Base-by-base conservation (phyloP, 1,140 invertebrate genomes). In the Lutraria rhynchaena region DNA sequence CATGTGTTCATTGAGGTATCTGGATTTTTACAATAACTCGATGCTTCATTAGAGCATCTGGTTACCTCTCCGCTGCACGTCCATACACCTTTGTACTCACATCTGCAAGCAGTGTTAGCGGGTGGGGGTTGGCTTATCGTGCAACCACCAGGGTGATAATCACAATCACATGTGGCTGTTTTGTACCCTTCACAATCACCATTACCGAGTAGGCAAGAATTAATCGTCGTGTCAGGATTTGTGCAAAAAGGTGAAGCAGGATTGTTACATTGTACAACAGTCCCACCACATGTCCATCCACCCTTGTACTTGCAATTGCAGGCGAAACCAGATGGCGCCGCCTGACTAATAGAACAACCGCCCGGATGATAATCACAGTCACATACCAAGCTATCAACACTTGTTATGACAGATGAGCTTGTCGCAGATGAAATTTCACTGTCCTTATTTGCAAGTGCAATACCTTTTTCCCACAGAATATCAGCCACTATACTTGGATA, bases 131-230 rank as follows among this genome's bases (percentile, higher is more conserved):
- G 1, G n/a, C 58, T 61, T 9, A 61, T 61, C 1, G 58, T 7
- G 19, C 58, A 61, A 4, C 58, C 58, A 13, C 58, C 29, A 5
- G n/a, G 13, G 31, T 33, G 31, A 35, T 61, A 61, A n/a, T 61
- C 58, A n/a, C 58, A 61, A 35, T 61, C 58, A 17, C 58, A 61
- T 19, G 29, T 61, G 31, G 58, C 58, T 19, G 58, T 33, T 35
- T 61, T 61, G 24, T 61, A 61, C 1, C 58, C 58, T 61, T 61
- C 58, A 17, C 58, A 61, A n/a, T 61, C 58, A 35, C 58, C 58
- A 17, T 19, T 3, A 7, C 58, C 58, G n/a, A 61, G 29, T 1
- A 61, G 31, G n/a, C 58, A 61, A n/a, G 58, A 61, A 33, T 33
- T 2, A 19, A 61, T 33, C 9, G 58, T 35, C 3, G 33, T 27